Percentiles rank a stretch among this genome's conserved stretches.
Evolutionary conservation across 2,888 invertebrate species (phyloP).

Genomic region (Marasmarcha lunaedactyla): DNA sequence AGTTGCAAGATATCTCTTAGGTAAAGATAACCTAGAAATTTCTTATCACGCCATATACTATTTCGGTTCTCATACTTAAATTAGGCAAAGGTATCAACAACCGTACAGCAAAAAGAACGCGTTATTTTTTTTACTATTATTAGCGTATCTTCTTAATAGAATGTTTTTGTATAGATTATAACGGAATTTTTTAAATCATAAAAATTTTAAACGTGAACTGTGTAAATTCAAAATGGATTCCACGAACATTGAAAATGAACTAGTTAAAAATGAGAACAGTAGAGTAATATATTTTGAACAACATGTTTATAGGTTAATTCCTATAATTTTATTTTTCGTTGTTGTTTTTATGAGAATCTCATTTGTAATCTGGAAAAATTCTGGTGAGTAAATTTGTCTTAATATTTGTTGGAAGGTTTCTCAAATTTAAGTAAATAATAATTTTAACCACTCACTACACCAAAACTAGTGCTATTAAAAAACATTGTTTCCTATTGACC

Average conservation of each 20-base stretch:
- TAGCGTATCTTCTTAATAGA: too few relatives aligned
- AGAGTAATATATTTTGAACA: slow-evolving; percentile 13
- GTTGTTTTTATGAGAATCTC: slow-evolving; percentile 25
- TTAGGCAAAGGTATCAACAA: slow-evolving; percentile 1
- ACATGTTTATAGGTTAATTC: slow-evolving; percentile 17
- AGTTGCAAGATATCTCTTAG: slow-evolving; percentile 4
- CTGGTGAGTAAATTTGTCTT: slow-evolving; percentile 6
- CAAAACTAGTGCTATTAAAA: too few relatives aligned
- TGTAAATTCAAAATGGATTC: too few relatives aligned
- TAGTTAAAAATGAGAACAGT: slow-evolving; percentile 12
- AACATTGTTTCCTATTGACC: too few relatives aligned
- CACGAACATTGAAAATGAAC: too few relatives aligned
- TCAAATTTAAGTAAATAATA: too few relatives aligned
- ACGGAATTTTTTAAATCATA: too few relatives aligned
- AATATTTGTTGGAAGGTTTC: too few relatives aligned
- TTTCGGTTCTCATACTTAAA: neutral
- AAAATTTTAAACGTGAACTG: too few relatives aligned
- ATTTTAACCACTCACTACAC: too few relatives aligned
- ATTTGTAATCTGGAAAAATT: slow-evolving; percentile 4
- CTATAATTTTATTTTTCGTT: slow-evolving; percentile 36
- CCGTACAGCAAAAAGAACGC: slow-evolving; percentile 1
- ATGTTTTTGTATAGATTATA: too few relatives aligned
- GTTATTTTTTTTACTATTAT: too few relatives aligned
- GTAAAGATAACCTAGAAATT: neutral
- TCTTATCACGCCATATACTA: neutral